These are phyloP conservation scores for Callinectes sapidus DNA, from an alignment of 2,888 invertebrate species.

Conservation along the genomic window DNA sequence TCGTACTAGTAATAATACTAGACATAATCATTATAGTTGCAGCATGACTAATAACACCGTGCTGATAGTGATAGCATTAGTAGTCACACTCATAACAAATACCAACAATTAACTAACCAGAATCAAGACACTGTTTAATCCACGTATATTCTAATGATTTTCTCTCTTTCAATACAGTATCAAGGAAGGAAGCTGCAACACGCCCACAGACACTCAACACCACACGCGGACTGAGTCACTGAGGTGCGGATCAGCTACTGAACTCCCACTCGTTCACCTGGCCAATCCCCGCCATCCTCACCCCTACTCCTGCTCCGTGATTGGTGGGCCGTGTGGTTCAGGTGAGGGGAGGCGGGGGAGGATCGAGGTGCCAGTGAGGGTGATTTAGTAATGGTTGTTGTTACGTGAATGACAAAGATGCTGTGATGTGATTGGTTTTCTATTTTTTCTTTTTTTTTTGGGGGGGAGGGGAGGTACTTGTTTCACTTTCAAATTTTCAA, in stretches of 20 bases:
- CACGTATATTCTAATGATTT: background rate
- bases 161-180: background rate
- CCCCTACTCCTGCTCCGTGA: background rate
- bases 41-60: background rate
- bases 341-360: background rate
- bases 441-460: background rate
- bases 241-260: background rate
- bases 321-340: background rate
- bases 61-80: background rate
- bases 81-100: background rate
- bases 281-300: background rate
- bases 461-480: no score
- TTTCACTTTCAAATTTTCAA: background rate
- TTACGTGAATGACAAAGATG: background rate
- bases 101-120: constrained; percentile 1
- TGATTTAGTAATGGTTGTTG: background rate
- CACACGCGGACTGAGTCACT: background rate
- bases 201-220: background rate
- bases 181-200: background rate
- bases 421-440: background rate
- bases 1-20: background rate
- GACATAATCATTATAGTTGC: background rate
- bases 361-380: background rate
- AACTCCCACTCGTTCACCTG: background rate
- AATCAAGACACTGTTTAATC: constrained; percentile 1